phyloP scores from a whole-genome alignment of 1,140 invertebrate species.

The Meloidogyne exigua region DNA sequence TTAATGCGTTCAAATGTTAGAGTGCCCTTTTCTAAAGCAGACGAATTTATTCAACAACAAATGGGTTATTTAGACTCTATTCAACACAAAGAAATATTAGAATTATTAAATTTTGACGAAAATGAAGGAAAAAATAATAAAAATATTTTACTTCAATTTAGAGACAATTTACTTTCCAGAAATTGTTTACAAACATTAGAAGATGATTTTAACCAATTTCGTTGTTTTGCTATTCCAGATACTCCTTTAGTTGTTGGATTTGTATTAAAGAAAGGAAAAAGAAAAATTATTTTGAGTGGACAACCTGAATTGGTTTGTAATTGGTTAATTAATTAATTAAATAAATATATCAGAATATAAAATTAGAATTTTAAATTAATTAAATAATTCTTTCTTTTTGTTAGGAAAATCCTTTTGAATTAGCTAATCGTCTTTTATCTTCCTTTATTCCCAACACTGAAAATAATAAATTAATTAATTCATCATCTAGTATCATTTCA shows the following conservation, averaged over 20 bases:
- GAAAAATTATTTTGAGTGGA: background rate
- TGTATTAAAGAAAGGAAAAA: constrained; percentile 24
- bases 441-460: background rate
- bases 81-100: constrained; percentile 54
- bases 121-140: constrained; percentile 30
- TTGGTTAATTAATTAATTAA: no score
- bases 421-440: constrained; percentile 4
- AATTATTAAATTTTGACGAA: constrained; percentile 53
- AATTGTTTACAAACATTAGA: constrained; percentile 36
- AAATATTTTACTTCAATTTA: constrained; percentile 42
- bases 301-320: background rate
- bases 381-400: background rate
- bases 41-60: constrained; percentile 54
- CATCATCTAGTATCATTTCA: background rate
- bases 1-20: constrained; percentile 48
- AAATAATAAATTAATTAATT: background rate
- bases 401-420: constrained; percentile 16
- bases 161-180: constrained; percentile 41
- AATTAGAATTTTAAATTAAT: no score
- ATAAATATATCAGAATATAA: no score
- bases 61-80: constrained; percentile 59
- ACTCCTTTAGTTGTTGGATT: constrained; percentile 50
- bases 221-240: constrained; percentile 28
- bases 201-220: constrained; percentile 30
- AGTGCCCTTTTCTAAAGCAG: constrained; percentile 53